Evolutionary conservation across 53 echinoderm and acorn worm genomes (phyloP).

Genomic region (Echinometra lucunter): DNA sequence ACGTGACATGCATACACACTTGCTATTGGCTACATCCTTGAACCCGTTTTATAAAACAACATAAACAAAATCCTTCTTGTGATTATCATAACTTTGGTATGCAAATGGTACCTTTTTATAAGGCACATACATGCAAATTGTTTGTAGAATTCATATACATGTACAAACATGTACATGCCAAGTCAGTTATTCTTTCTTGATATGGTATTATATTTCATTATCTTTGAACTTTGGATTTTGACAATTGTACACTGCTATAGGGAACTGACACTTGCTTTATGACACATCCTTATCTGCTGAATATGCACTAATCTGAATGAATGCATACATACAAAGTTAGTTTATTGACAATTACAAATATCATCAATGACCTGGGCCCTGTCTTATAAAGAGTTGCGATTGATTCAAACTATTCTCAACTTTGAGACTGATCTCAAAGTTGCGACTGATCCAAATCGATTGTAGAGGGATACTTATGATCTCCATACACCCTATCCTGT

Average conservation of each 20-base stretch:
- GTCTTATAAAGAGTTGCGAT: too few species aligned
- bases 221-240: neutral
- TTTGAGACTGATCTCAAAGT: too few species aligned
- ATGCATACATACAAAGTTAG: neutral
- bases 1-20: too few species aligned
- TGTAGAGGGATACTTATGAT: too few species aligned
- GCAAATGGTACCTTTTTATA: neutral
- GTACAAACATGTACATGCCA: neutral
- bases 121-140: neutral
- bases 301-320: neutral
- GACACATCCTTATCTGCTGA: neutral
- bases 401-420: too few species aligned
- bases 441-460: too few species aligned
- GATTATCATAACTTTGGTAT: neutral
- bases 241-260: neutral
- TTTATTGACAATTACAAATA: conserved; percentile 16
- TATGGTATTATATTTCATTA: neutral
- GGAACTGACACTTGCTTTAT: neutral
- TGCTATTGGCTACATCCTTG: too few species aligned
- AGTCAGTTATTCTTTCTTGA: neutral
- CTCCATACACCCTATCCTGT: too few species aligned
- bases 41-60: too few species aligned
- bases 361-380: neutral
- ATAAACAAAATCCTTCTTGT: neutral
- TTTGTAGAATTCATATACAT: neutral